Conservation (phyloP, 2,797 vertebrate species). For the Arnoldichthys spilopterus region DNA sequence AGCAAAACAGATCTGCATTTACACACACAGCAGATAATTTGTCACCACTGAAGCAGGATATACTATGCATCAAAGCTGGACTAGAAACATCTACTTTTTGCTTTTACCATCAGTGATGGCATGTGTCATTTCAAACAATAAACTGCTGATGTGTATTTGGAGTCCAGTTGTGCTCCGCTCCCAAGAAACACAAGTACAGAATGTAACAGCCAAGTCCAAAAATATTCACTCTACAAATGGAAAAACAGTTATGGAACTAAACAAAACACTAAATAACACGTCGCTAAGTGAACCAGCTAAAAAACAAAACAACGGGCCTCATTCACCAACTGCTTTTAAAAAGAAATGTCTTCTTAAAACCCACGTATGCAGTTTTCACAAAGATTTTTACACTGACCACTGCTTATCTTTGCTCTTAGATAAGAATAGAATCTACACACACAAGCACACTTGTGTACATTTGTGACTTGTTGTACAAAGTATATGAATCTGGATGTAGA, state of each 20-base stretch:
- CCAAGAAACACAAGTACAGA: slow-evolving; percentile 27
- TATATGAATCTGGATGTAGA: too few relatives aligned
- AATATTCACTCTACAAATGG: background rate
- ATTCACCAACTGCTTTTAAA: too few relatives aligned
- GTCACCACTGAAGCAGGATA: slow-evolving; percentile 48
- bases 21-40: slow-evolving; percentile 44
- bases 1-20: slow-evolving; percentile 33
- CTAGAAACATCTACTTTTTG: background rate
- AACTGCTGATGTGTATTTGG: slow-evolving; percentile 23
- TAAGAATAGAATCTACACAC: too few relatives aligned
- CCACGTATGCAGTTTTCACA: too few relatives aligned
- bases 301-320: too few relatives aligned
- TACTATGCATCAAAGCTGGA: background rate
- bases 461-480: too few relatives aligned
- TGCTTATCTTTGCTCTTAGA: too few relatives aligned
- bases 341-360: too few relatives aligned
- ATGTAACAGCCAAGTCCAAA: slow-evolving; percentile 9
- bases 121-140: slow-evolving; percentile 18
- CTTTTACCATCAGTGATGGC: background rate
- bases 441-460: too few relatives aligned
- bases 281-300: background rate
- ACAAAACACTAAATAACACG: background rate
- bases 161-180: slow-evolving; percentile 3
- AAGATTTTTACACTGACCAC: too few relatives aligned
- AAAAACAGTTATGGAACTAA: background rate